phyloP scores from a whole-genome alignment of 2,113 vertebrate species.

The Mohoua ochrocephala region DNA sequence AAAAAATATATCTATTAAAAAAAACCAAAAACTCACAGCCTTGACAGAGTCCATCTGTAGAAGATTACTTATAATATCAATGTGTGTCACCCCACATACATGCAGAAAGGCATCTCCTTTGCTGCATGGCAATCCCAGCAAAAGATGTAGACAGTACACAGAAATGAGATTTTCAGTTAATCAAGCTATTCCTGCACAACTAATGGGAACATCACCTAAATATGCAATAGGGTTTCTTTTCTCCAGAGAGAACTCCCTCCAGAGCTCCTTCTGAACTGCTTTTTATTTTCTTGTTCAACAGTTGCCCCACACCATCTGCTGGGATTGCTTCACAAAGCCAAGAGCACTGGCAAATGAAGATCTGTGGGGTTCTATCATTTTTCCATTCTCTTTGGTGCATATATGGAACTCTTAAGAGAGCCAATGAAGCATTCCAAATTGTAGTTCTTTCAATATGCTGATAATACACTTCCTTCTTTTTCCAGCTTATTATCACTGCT shows the following conservation, averaged over 20 bases:
- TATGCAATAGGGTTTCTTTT: background rate
- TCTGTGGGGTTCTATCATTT: background rate
- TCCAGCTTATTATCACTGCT: background rate
- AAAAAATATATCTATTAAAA: background rate
- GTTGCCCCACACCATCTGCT: background rate
- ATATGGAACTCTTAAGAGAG: background rate
- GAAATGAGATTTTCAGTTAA: background rate
- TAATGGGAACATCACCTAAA: background rate
- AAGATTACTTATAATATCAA: background rate
- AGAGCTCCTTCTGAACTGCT: background rate
- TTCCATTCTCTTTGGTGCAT: background rate
- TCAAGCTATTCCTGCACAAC: background rate
- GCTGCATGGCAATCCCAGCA: background rate
- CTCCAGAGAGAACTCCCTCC: background rate
- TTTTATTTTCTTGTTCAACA: background rate
- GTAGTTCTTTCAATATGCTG: background rate
- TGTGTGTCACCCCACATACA: background rate
- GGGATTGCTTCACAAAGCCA: background rate
- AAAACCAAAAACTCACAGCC: rapidly evolving
- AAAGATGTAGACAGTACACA: background rate
- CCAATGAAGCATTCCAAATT: background rate
- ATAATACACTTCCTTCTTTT: background rate
- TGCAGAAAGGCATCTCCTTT: background rate
- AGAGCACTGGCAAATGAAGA: background rate
- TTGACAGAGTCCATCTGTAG: background rate